phyloP scores from a whole-genome alignment of 1,140 invertebrate species.

The Penaeus vannamei region DNA sequence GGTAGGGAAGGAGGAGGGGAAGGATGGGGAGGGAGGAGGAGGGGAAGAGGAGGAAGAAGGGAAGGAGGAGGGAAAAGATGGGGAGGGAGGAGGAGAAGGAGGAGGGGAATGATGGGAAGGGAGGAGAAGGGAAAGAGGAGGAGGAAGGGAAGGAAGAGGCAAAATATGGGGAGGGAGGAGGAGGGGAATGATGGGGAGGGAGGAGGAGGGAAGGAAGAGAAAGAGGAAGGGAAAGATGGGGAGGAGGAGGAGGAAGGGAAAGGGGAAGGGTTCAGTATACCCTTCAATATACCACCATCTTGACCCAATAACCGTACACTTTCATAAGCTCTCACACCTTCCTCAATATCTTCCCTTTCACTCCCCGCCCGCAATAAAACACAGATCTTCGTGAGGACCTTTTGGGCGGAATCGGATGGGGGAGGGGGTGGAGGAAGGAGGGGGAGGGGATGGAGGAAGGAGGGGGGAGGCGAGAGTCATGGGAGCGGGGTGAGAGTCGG shows the following conservation, averaged over 20 bases:
- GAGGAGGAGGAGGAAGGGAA: background rate
- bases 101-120: background rate
- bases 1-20: background rate
- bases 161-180: background rate
- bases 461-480: background rate
- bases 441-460: background rate
- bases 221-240: too few species aligned
- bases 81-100: background rate
- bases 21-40: background rate
- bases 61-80: background rate
- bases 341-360: constrained; percentile 15
- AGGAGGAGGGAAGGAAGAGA: background rate
- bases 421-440: background rate
- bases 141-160: background rate
- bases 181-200: background rate
- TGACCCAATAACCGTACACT: background rate
- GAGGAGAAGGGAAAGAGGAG: background rate
- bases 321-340: background rate
- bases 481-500: background rate
- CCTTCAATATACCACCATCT: too few species aligned
- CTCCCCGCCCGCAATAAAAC: constrained; percentile 13
- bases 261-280: background rate
- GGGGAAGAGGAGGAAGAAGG: too few species aligned
- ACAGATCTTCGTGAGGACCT: background rate
- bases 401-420: background rate